Evolutionary conservation across 1,140 invertebrate species (phyloP).

Genomic region (Hyposmocoma kahamanoa): DNA sequence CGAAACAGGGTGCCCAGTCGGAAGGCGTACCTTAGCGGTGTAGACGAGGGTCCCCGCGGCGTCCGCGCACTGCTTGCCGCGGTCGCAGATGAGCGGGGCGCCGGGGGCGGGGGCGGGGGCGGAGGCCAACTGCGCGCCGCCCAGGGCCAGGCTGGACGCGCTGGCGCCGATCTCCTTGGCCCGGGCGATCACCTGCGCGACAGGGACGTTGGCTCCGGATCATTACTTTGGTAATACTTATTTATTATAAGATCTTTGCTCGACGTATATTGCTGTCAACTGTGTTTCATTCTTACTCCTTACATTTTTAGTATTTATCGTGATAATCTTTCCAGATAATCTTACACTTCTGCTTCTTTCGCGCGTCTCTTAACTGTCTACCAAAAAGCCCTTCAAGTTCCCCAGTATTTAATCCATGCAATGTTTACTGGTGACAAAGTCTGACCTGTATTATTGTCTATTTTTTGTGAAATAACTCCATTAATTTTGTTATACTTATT

Average conservation of each 20-base stretch:
- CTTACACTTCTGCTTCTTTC: too few relatives aligned
- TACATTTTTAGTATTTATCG: too few relatives aligned
- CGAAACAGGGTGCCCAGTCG: neutral
- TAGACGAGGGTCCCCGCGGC: constrained; percentile 28
- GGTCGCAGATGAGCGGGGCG: constrained; percentile 12
- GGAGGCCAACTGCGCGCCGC: neutral
- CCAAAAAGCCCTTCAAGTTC: too few relatives aligned
- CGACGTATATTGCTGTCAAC: too few relatives aligned
- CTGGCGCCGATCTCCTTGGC: constrained; percentile 28
- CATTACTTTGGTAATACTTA: neutral
- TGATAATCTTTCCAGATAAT: too few relatives aligned
- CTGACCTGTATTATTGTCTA: too few relatives aligned
- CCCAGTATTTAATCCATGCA: too few relatives aligned
- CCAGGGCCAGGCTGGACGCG: constrained; percentile 20
- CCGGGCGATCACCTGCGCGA: constrained; percentile 20
- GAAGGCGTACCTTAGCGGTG: constrained; percentile 26
- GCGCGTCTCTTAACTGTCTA: too few relatives aligned
- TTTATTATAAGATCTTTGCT: neutral
- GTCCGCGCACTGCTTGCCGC: constrained; percentile 14
- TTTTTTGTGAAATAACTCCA: too few relatives aligned
- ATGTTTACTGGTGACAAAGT: too few relatives aligned
- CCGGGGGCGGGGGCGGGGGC: neutral
- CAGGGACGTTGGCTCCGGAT: neutral
- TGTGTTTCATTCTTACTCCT: too few relatives aligned
- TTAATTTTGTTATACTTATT: too few relatives aligned